These are phyloP conservation scores for Geotrypetes seraphini DNA, from an alignment of 2,797 vertebrate species.

Conservation along the genomic window DNA sequence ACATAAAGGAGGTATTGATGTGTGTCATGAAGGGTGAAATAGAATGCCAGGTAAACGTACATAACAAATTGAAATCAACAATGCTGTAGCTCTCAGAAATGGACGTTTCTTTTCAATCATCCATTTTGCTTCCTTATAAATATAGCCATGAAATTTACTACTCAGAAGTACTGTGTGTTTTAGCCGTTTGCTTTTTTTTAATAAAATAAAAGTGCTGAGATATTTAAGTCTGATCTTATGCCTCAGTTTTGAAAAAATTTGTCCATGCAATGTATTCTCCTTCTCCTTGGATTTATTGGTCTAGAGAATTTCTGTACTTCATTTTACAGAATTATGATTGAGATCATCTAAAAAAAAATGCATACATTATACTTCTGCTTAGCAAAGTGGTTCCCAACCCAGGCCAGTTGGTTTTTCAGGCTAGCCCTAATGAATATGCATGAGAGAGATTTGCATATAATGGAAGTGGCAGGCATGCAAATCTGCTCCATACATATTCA, in stretches of 20 bases:
- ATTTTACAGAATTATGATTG: constrained; percentile 41
- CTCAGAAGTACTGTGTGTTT: not conserved
- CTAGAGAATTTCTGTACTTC: constrained; percentile 54
- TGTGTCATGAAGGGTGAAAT: constrained; percentile 67
- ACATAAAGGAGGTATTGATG: constrained; percentile 68
- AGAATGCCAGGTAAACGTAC: constrained; percentile 54
- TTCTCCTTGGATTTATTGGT: constrained; percentile 42
- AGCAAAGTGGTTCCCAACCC: no score
- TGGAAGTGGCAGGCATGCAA: no score
- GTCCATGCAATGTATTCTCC: constrained; percentile 45
- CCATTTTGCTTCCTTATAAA: constrained; percentile 37
- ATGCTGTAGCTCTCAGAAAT: constrained; percentile 37
- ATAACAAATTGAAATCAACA: constrained; percentile 58
- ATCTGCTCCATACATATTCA: no score
- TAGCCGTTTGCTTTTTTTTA: constrained; percentile 5
- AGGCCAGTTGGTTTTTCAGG: no score
- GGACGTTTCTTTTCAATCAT: constrained; percentile 55
- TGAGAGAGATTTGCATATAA: no score
- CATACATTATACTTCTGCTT: constrained; percentile 50
- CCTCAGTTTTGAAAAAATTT: no score
- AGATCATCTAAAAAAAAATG: constrained; percentile 49
- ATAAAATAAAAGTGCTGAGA: constrained; percentile 3
- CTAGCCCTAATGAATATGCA: no score
- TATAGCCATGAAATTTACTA: constrained; percentile 18
- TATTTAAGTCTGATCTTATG: constrained; percentile 44